phyloP scores from a whole-genome alignment of 2,797 vertebrate genomes.

The Morelia viridis region DNA sequence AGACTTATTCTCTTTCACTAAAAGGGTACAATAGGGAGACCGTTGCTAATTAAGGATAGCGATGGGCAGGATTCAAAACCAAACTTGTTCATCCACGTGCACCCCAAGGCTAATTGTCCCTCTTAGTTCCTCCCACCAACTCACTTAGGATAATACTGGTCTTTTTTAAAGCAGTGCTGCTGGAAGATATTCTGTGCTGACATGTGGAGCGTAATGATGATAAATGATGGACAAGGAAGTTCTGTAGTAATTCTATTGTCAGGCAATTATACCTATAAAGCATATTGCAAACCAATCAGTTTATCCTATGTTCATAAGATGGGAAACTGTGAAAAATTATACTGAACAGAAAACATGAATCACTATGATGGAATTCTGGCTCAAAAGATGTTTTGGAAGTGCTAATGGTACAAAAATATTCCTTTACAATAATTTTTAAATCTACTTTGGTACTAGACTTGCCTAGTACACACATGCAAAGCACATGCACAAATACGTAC shows the following conservation, averaged over 20 bases:
- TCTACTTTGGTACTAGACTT: conserved; percentile 37
- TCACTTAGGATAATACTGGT: background rate
- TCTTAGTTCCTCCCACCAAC: background rate
- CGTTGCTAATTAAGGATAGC: background rate
- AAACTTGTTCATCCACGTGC: background rate
- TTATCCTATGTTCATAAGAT: conserved; percentile 44
- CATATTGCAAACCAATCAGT: conserved; percentile 28
- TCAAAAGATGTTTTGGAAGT: conserved; percentile 50
- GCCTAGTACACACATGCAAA: conserved; percentile 1
- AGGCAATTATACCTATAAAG: conserved; percentile 39
- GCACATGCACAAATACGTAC: background rate
- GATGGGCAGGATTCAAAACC: background rate
- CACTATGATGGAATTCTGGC: conserved; percentile 55
- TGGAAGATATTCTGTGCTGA: background rate
- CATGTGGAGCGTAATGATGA: conserved; percentile 67
- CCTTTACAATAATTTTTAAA: conserved; percentile 56
- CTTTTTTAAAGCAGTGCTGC: background rate
- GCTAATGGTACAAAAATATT: conserved; percentile 49
- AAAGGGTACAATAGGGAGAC: background rate
- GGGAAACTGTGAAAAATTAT: conserved; percentile 53
- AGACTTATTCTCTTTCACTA: background rate
- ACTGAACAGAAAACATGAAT: conserved; percentile 69
- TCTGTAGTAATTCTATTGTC: conserved; percentile 54
- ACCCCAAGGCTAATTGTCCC: background rate
- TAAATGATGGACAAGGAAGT: conserved; percentile 62